Conservation (phyloP, 2,797 vertebrate species). For the Anolis apletophallus region DNA sequence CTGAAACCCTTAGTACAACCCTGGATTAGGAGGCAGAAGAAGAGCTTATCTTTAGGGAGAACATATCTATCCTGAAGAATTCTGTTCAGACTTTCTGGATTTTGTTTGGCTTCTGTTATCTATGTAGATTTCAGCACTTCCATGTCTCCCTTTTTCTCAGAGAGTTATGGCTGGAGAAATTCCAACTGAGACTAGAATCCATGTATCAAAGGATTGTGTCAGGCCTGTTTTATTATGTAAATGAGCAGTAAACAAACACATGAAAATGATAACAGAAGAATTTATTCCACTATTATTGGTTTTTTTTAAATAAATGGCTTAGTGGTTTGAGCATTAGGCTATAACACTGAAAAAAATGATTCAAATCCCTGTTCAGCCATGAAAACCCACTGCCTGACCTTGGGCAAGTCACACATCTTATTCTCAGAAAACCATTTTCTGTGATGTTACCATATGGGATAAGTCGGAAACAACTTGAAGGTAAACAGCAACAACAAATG, state of each 20-base stretch:
- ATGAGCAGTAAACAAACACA: not conserved
- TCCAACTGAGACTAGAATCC: not conserved
- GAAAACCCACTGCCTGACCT: too few species aligned
- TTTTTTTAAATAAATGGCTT: not conserved
- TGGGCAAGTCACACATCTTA: too few species aligned
- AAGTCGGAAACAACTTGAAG: not conserved
- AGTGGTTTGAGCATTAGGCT: too few species aligned
- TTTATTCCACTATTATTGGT: not conserved
- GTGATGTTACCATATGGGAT: not conserved
- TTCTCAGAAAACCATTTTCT: too few species aligned
- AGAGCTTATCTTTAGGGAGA: not conserved
- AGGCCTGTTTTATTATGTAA: not conserved
- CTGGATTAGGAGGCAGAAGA: not conserved
- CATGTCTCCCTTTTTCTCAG: not conserved
- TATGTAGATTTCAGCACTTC: conserved; percentile 18
- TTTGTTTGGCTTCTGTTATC: conserved; percentile 3
- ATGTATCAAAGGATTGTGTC: not conserved
- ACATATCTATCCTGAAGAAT: conserved; percentile 10
- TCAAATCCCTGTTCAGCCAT: too few species aligned
- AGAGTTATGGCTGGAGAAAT: conserved; percentile 17
- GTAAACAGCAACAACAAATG: not conserved
- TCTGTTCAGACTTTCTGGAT: not conserved
- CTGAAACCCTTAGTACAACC: not conserved
- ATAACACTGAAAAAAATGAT: too few species aligned
- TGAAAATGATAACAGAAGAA: not conserved